Base-by-base conservation (phyloP, 2,797 vertebrate species). In the Melanotaenia trifasciata region DNA sequence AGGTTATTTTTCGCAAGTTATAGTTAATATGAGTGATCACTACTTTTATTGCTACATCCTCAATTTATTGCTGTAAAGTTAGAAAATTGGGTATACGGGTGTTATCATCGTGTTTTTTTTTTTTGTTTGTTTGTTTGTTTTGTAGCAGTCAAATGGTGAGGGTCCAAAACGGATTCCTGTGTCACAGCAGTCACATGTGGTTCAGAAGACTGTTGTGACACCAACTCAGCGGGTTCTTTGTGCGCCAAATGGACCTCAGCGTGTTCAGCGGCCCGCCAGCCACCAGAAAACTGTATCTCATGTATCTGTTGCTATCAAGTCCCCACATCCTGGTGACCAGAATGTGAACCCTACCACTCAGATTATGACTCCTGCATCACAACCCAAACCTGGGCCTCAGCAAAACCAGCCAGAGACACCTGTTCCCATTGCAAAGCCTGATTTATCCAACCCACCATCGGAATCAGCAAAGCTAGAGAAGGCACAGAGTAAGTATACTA, bases 141-240 rank as follows among this genome's bases (percentile, higher is more conserved):
- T 32, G 7, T 33, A 1, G 6, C 78, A 95, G 94, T 20, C 86
- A 32, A 70, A 72, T 0, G 54, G 64, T 0, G 88, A 94, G 5
- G 96, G 92, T 24, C 96, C 97, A 0, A 96, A 93, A 68, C 94
- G 97, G 7, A 89, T 98, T 70, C 95, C 94, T 0, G 90, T 96
- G 45, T 78, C 90, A 1, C 95, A 95, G 2, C 96, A 94, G 33
- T 59, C 91, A 0, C 95, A 94, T 66, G 84, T 61, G 38, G 70
- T 24, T 0, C 62, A 65, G 1, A 88, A 79, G 26, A 76, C 73
- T 1, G 72, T 63, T 0, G 87, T 84, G 9, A 84, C 85, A 9
- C 94, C 94, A 38, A 84, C 94, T 2, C 93, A 90, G 67, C 85
- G 94, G 0, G 87, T 93, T 6, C 70, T 96, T 0, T 93, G 93